Evolutionary conservation across 2,888 invertebrate genomes (phyloP), one percentile per base, ranked within the genome.

Genomic region (Drosophila monieri): DNA sequence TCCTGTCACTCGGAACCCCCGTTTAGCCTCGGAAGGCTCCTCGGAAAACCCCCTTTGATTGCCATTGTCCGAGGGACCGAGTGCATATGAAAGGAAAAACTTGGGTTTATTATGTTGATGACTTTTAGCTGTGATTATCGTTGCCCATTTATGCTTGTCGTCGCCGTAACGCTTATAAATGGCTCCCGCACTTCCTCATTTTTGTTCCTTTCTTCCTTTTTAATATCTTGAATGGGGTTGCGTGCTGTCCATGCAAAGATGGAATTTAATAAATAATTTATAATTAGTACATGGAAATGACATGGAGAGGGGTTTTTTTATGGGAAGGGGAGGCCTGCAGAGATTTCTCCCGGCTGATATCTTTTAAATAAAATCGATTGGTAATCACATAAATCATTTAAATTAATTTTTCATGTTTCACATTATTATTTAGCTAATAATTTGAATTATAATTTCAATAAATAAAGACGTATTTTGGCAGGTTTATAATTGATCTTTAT

Each of bases 101-200:
- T 81, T 73, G 81, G 85, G 83, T 83, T 85, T 83, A 83, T 83
- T 83, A 83, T 81, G 81, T 66, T 81, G 83, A 83, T 83, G 81
- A 79, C 83, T 81, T 83, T 81, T 67, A 62, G 85, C 85, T 81
- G 77, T 81, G 81, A 85, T 85, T 83, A 83, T 81, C 76, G 79
- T 73, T 72, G 66, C 52, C 71, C 77, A 69, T 76, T 85, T 77
- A 61, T 68, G 69, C 60, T 47, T 69, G 69, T 69, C 69, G 84
- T 62, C 84, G 80, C 69, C 49, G 35, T 30, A 57, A 60, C 39
- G 53, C 60, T 54, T 67, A 57, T 49, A 69, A 70, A 70, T 69
- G 61, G 48, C 14, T 4, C n/a, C n/a, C 15, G 60, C 53, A 51
- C 54, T 69, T 69, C 44, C 59, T 14, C 43, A 39, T 47, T 32